Evolutionary conservation across 30 jellyfish, hydroid and myxozoan genomes (phyloP).

Genomic region (Clytia hemisphaerica): DNA sequence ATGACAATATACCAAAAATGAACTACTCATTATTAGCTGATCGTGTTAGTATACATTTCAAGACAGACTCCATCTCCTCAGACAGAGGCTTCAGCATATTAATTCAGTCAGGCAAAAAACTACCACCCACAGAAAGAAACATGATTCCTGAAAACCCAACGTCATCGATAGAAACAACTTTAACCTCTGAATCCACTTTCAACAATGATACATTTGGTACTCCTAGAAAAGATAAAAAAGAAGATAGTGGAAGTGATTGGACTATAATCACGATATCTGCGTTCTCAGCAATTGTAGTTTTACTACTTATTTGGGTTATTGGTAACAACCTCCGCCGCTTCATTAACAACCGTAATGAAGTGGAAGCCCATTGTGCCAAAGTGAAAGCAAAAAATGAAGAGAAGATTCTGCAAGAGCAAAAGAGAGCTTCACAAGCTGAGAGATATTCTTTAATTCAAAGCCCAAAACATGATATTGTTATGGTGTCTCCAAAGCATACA

Average conservation of each 20-base stretch:
- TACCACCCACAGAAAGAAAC: too few species aligned
- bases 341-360: constrained; percentile 8
- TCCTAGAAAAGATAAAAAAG: not conserved
- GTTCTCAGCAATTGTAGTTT: constrained; percentile 17
- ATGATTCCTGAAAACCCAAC: too few species aligned
- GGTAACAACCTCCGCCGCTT: constrained; percentile 19
- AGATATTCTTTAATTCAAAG: too few species aligned
- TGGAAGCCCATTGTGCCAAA: constrained; percentile 37
- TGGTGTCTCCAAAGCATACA: too few species aligned
- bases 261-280: constrained; percentile 18
- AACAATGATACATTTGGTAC: too few species aligned
- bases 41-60: not conserved
- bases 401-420: not conserved
- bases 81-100: constrained; percentile 37
- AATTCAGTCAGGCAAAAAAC: too few species aligned
- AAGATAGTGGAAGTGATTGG: constrained; percentile 13
- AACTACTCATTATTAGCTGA: not conserved
- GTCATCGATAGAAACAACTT: too few species aligned
- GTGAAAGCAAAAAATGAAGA: constrained; percentile 11
- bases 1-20: not conserved
- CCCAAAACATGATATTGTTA: too few species aligned
- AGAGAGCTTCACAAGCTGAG: too few species aligned
- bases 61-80: constrained; percentile 3
- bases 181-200: too few species aligned
- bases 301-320: constrained; percentile 1